Base-by-base conservation (phyloP, 2,113 vertebrate species). In the Sturnira hondurensis region DNA sequence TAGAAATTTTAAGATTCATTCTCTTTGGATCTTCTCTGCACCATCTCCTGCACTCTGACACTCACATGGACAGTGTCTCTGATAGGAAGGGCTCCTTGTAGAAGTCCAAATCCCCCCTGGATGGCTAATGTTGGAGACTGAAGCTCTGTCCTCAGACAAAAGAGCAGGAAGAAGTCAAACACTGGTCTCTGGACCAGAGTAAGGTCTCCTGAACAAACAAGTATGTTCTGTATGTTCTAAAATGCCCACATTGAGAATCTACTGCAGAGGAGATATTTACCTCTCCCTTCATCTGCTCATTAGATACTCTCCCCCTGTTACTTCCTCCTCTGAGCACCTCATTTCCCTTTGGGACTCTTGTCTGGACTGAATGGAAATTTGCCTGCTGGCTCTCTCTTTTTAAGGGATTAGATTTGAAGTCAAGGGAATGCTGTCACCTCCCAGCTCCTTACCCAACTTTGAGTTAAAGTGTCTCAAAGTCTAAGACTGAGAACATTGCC, bases 201-300 rank as follows among this genome's bases (percentile, higher is more conserved):
- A 20, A 41, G 28, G 56, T 15, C 20, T 54, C 45, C 77, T 5
- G 28, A 12, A 65, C 4, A 31, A n/a, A 33, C 5, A 61, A 26
- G 9, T 8, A 12, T 2, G 16, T 77, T 16, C 4, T 13, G 3
- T 11, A 1, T 4, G 15, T 50, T 15, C n/a, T 11, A 17, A n/a
- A 2, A 15, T 41, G 36, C 28, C 28, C 28, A 11, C 1, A 4
- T 28, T 38, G 38, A 58, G 22, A 84, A n/a, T 1, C 26, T 36
- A 1, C 58, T 1, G 4, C 22, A 71, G 28, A 43, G 4, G 71
- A 54, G 58, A 67, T 14, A 52, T 76, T 73, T 7, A 50, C 19
- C 36, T 13, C 54, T 83, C 4, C 22, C 3, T 28, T 10, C 77
- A 9, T 43, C 20, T 43, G 16, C 31, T 86, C 15, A n/a, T 28